These are phyloP conservation scores for Empidonax alnorum DNA, from an alignment of 2,113 vertebrate species.

Conservation along the genomic window DNA sequence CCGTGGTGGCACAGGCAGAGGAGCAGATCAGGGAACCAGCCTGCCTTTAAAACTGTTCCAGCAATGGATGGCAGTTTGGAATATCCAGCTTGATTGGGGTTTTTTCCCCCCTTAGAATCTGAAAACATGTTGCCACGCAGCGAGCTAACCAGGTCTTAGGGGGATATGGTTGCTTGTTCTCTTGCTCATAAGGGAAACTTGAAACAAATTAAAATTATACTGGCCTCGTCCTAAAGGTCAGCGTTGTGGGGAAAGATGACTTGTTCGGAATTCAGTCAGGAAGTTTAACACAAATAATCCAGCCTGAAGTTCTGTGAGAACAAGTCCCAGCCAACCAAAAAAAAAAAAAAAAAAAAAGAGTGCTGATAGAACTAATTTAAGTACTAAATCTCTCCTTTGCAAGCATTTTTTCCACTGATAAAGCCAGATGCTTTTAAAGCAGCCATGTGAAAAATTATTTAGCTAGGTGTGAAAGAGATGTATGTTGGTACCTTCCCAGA, in stretches of 20 bases:
- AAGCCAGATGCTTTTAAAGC: constrained; percentile 8
- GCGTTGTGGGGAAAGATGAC: constrained; percentile 56
- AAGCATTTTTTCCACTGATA: constrained; percentile 29
- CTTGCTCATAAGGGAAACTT: constrained; percentile 54
- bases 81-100: background rate
- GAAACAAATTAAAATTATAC: constrained; percentile 63
- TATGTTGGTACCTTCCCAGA: background rate
- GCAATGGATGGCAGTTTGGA: background rate
- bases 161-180: background rate
- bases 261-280: constrained; percentile 70
- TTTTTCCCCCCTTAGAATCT: background rate
- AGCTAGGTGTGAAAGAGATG: background rate
- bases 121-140: background rate
- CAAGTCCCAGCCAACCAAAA: constrained; percentile 13
- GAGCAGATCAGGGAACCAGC: background rate
- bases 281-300: constrained; percentile 72
- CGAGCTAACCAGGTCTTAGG: background rate
- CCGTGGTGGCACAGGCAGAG: background rate
- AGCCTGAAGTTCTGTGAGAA: constrained; percentile 67
- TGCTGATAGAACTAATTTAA: constrained; percentile 50
- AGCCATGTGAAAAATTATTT: constrained; percentile 5
- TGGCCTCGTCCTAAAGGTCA: constrained; percentile 58
- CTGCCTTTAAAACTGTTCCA: background rate
- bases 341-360: background rate
- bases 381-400: constrained; percentile 27